Base-by-base conservation (phyloP, 35 echinoderm and acorn worm species). In the Amphiura filiformis region DNA sequence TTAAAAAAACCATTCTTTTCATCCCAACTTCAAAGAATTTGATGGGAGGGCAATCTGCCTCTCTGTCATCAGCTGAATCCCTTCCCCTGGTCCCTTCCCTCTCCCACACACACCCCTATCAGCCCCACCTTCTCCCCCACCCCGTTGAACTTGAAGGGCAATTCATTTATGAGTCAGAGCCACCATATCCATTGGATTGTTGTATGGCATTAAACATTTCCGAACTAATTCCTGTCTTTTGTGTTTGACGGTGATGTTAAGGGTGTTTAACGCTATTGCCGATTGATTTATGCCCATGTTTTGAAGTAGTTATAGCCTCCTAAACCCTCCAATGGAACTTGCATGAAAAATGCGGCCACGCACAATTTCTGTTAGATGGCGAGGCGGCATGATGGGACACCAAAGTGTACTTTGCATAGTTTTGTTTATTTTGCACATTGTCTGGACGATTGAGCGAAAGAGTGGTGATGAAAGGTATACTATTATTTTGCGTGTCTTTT, bases 381-480 rank as follows among this genome's bases (percentile, higher is more conserved):
- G n/a, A n/a, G 61, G 61, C 61, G 61, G 61, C 61, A 70, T 70
- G 44, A 52, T 52, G 44, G 61, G 61, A 23, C 61, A 11, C 61
- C 26, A 70, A 11, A 26, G 61, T 70, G 61, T 70, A 70, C 61
- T 70, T 70, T 26, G 61, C 61, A 70, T 70, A 70, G 17, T 30
- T 70, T 30, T 70, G 61, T 70, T 70, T 70, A 70, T 70, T 70
- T 70, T 70, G 7, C 61, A 70, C 61, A 70, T 70, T 70, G 61
- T 70, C 61, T 70, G 61, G 61, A 70, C 61, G 17, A 70, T 70
- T 70, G 61, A 70, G 61, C 61, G 61, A 13, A 70, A 30, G 61
- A 70, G 28, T 70, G 28, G 61, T 23, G 61, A 70, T 70, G 61
- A 70, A 15, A 70, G 61, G 17, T 70, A 13, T 70, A 70, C 17